A percentile compares a stretch with the other conserved stretches of the same genome.
Conservation (phyloP, 2,797 vertebrate species). For the Phrynocephalus vlangalii region DNA sequence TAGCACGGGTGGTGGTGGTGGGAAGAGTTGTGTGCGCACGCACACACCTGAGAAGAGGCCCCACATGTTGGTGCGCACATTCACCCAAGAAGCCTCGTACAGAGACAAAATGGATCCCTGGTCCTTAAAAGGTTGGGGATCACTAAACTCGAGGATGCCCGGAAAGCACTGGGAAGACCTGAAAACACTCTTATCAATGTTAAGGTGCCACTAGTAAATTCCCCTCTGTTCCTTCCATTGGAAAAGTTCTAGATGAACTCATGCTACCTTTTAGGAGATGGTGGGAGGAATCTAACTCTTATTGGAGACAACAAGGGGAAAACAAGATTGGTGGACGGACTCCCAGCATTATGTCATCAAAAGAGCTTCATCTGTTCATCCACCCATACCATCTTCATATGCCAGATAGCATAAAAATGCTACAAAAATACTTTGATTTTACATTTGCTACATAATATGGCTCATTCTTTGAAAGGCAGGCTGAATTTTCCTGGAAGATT, state of each 20-base stretch:
- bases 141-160: background rate
- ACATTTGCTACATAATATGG: background rate
- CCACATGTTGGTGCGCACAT: no score
- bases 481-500: background rate
- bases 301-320: background rate
- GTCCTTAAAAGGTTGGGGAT: no score
- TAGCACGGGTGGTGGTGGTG: no score
- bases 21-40: no score
- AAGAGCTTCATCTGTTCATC: conserved; percentile 9
- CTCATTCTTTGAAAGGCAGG: background rate
- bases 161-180: background rate
- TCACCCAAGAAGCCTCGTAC: no score
- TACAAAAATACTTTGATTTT: background rate
- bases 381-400: background rate
- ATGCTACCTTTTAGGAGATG: background rate
- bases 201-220: background rate
- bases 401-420: background rate
- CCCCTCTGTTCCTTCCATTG: background rate
- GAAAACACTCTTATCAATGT: background rate
- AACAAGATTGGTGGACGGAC: conserved; percentile 1
- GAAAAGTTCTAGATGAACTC: background rate
- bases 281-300: background rate
- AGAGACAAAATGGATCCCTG: no score
- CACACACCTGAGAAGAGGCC: no score
- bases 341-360: background rate